Evolutionary conservation across 2,888 invertebrate genomes (phyloP), one percentile per base, ranked within the genome.

Genomic region (Diploptera punctata): DNA sequence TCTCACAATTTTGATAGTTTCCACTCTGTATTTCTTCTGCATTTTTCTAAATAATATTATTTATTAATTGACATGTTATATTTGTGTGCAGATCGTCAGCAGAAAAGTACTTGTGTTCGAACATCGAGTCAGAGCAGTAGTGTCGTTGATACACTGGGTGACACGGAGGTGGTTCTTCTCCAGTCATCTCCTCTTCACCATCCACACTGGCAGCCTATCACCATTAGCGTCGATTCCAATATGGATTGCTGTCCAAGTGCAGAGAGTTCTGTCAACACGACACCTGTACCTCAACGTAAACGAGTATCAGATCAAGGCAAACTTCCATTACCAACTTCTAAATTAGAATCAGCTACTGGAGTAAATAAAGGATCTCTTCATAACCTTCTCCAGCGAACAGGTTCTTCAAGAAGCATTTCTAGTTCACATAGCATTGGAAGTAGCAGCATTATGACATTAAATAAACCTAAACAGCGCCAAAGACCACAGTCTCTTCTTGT

Each of bases 81-180:
- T n/a, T n/a, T n/a, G n/a, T n/a, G 13, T 19, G 18, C 29, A 67
- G 67, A 47, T 67, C 24, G 3, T 24, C 57, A 43, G 33, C 57
- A 43, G 33, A 43, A 26, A 79, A 79, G 79, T 75, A 79, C 78
- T 72, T 81, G 83, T 43, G 60, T 49, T 18, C 71, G 71, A 26
- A 67, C 73, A 49, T 81, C 82, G 65, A 81, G 84, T 71, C 83
- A 83, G 19, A 80, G 81, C 78, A 83, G 82, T 77, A 79, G 80
- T 10, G 81, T 83, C 21, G 77, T 79, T 62, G 72, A 71, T 18
- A 18, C 47, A 16, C 10, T 54, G 19, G 83, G 82, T 65, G 87
- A 87, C 76, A 86, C 87, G 29, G 86, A 87, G 4, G 68, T 84
- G 77, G 85, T 87, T 72, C 79, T 87, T 61, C 82, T 87, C 69